Evolutionary conservation across 2,113 vertebrate genomes (phyloP).

Genomic region (Equus przewalskii): DNA sequence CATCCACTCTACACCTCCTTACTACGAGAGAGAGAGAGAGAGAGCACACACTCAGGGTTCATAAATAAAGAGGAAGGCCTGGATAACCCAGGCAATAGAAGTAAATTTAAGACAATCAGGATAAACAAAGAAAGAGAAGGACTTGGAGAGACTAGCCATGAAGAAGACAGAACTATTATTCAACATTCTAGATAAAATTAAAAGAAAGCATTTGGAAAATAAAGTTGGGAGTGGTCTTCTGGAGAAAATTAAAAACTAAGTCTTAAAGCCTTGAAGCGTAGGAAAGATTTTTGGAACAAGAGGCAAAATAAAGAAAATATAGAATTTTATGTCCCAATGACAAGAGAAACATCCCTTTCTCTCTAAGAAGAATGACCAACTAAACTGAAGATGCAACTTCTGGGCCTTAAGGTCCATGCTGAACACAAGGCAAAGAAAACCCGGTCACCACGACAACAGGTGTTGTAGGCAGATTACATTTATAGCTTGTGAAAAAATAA

Average conservation of each 20-base stretch:
- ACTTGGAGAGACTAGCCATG: neutral
- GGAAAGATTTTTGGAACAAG: neutral
- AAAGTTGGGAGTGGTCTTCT: neutral
- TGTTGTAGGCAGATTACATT: neutral
- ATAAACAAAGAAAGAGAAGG: constrained; percentile 7
- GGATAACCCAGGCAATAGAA: constrained; percentile 21
- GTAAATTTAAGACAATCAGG: neutral
- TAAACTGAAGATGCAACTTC: neutral
- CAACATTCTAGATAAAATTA: neutral
- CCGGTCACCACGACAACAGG: neutral
- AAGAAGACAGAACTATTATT: neutral
- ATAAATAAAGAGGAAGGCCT: neutral
- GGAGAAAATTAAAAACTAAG: constrained; percentile 35
- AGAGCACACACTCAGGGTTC: neutral
- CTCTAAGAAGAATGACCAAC: neutral
- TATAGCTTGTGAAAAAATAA: neutral
- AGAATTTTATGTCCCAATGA: neutral
- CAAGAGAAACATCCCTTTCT: neutral
- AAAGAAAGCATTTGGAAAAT: constrained; percentile 45
- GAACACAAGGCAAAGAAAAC: constrained; percentile 1
- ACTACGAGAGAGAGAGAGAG: neutral
- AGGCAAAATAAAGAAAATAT: constrained; percentile 13
- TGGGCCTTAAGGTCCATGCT: neutral
- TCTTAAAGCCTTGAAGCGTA: neutral
- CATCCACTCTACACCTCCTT: neutral